Percentiles rank a stretch among this genome's conserved stretches.
Evolutionary conservation across 2,797 vertebrate genomes (phyloP).

Genomic region (Sebastes wilsoni): DNA sequence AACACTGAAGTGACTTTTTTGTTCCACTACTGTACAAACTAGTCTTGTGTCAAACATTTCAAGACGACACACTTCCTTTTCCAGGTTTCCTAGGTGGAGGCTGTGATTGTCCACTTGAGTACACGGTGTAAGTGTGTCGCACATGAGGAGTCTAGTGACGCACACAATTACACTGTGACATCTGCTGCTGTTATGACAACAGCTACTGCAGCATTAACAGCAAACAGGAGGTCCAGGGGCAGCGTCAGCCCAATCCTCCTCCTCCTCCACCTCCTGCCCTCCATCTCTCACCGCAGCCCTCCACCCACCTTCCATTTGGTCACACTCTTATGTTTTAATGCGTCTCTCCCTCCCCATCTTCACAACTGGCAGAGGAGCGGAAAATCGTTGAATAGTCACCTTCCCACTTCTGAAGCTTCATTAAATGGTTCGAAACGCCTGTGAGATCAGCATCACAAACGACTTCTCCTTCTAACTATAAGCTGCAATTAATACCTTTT

Average conservation of each 20-base stretch:
- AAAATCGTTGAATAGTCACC: neutral
- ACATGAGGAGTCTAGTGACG: neutral
- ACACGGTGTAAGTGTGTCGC: neutral
- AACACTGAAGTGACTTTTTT: neutral
- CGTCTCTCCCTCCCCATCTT: neutral
- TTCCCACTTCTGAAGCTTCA: neutral
- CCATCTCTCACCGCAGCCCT: neutral
- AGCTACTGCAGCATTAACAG: constrained; percentile 4
- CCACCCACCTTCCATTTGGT: neutral
- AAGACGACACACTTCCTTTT: neutral
- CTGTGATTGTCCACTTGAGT: neutral
- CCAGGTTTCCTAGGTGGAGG: neutral
- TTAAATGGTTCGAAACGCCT: neutral
- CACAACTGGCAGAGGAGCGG: neutral
- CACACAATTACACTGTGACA: neutral
- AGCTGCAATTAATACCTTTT: neutral
- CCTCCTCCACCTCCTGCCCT: neutral
- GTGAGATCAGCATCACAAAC: neutral
- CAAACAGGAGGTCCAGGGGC: constrained; percentile 12
- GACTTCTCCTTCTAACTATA: neutral
- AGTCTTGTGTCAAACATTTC: neutral
- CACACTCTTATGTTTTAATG: constrained; percentile 14
- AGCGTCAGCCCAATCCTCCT: constrained; percentile 1
- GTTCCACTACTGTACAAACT: neutral
- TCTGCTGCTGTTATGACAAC: constrained; percentile 30